Evolutionary conservation across 92 coral and sea anemone genomes (phyloP), one percentile per base, ranked within the genome.

Genomic region (Heteractis magnifica): DNA sequence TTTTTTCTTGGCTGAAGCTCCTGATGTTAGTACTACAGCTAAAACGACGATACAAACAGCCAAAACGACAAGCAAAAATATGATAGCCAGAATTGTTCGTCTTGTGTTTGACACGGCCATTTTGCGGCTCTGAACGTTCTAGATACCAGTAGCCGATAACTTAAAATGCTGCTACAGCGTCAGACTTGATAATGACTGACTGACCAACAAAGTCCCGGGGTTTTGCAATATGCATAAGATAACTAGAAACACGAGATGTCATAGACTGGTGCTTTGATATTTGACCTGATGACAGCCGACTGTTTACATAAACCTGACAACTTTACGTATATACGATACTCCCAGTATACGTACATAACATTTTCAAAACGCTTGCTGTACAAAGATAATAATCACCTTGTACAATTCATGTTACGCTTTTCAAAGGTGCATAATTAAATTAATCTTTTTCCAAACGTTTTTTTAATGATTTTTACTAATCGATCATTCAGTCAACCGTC

Each of bases 101-200:
- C 84, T 81, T 8, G 52, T 19, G 51, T 60, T 79, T 3, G 84
- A 70, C 84, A 68, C 73, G 11, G 84, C 84, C 84, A 81, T 81
- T 23, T 53, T 64, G 71, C 8, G 71, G 23, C 0, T 16, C 10
- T 18, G 23, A 68, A 12, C 64, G 26, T 68, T 7, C 12, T 12
- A 68, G 50, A 68, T 68, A 2, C 49, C 4, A 76, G 4, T 7
- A 19, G 81, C 48, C 53, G 49, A 26, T 21, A 19, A 34, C 44
- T 34, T 34, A 78, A 59, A 5, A 15, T 11, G 51, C 5, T 56
- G 81, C 52, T 51, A 72, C 10, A 65, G 16, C 72, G 41, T 65
- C 51, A 41, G 51, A 26, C n/a, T 26, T 10, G 50, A 18, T 49
- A 68, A 20, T 68, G 3, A 34, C 44, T 34, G 44, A 34, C 44